Conservation (phyloP, 2,888 invertebrate species). For the Scaptomyza polygonia region DNA sequence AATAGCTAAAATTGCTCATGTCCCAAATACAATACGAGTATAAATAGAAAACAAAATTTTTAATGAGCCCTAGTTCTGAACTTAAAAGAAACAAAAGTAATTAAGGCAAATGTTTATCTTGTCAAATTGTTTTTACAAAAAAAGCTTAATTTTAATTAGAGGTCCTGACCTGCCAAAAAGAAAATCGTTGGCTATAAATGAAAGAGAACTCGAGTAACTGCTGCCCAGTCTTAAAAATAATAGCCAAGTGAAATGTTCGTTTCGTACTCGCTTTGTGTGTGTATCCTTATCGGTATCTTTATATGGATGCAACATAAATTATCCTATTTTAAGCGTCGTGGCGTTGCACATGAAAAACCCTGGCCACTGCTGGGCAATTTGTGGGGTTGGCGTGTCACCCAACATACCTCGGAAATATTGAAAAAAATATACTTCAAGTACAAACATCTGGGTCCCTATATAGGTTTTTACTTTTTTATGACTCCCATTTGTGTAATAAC, state of each 20-base stretch:
- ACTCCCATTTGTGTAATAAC: constrained; percentile 60
- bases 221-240: constrained; percentile 12
- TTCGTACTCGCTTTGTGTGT: constrained; percentile 12
- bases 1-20: neutral
- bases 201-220: neutral
- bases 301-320: constrained; percentile 52
- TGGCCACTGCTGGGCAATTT: constrained; percentile 65
- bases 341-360: constrained; percentile 63
- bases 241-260: constrained; percentile 23
- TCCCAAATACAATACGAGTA: neutral
- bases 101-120: neutral
- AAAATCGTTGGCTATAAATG: constrained; percentile 34
- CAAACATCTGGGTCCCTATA: constrained; percentile 74
- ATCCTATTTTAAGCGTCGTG: constrained; percentile 59
- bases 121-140: neutral
- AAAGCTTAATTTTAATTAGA: constrained; percentile 2
- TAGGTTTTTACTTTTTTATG: constrained; percentile 75
- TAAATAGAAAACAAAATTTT: neutral
- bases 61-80: neutral
- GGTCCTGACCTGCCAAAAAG: constrained; percentile 26
- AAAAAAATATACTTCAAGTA: constrained; percentile 64
- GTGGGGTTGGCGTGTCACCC: constrained; percentile 44
- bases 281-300: constrained; percentile 20
- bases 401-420: constrained; percentile 52
- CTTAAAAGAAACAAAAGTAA: constrained; percentile 1